A percentile compares a stretch with the other conserved stretches of the same genome.
Conservation (phyloP, 1,140 invertebrate genomes). For the Drosophila dunni region DNA sequence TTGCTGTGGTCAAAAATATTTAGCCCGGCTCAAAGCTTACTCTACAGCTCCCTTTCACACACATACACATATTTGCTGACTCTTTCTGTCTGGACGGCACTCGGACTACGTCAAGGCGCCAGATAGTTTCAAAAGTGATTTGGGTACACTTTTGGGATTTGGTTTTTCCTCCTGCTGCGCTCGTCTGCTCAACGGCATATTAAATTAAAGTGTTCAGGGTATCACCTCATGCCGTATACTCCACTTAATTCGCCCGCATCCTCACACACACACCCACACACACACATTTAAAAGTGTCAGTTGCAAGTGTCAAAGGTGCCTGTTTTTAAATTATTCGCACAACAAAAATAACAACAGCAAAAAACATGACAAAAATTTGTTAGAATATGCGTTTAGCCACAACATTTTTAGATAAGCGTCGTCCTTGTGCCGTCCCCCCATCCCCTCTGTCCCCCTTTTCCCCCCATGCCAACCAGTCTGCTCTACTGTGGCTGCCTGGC, state of each 20-base stretch:
- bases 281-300: constrained; percentile 62
- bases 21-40: constrained; percentile 26
- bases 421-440: constrained; percentile 17
- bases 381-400: constrained; percentile 77
- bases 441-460: background rate
- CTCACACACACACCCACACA: constrained; percentile 33
- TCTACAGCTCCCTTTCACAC: background rate
- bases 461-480: background rate
- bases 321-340: constrained; percentile 79
- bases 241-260: constrained; percentile 10
- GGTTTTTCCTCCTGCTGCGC: constrained; percentile 40
- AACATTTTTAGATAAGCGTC: constrained; percentile 71
- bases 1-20: constrained; percentile 71
- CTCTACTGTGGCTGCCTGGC: background rate
- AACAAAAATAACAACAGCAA: constrained; percentile 39
- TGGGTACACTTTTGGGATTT: constrained; percentile 79
- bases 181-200: constrained; percentile 76
- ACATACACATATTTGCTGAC: background rate
- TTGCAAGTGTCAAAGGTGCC: constrained; percentile 82
- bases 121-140: constrained; percentile 83
- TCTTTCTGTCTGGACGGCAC: constrained; percentile 21
- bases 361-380: constrained; percentile 78
- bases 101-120: constrained; percentile 75
- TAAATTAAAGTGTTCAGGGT: constrained; percentile 76
- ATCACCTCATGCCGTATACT: constrained; percentile 30